These are phyloP conservation scores for Gorsachius goisagi DNA, from an alignment of 2,113 vertebrate genomes.

Conservation along the genomic window DNA sequence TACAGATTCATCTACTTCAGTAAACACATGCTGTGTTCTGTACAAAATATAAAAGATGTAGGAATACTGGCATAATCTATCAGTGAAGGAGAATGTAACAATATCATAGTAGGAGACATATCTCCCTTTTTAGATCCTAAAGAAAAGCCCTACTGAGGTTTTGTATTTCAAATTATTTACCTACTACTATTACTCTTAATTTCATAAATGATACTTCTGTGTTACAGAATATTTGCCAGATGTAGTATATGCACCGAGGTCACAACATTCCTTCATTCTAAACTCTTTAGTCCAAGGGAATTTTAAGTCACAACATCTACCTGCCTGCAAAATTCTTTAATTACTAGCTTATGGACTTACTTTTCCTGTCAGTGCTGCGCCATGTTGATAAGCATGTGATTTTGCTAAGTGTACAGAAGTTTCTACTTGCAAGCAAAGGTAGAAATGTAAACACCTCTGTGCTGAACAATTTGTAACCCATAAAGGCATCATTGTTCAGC, in stretches of 20 bases:
- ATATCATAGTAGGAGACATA: neutral
- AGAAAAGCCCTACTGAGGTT: neutral
- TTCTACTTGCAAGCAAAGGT: neutral
- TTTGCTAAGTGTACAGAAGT: neutral
- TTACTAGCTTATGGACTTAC: neutral
- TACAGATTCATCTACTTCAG: neutral
- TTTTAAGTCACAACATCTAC: neutral
- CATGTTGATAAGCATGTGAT: neutral
- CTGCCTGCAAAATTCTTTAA: neutral
- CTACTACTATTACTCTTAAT: neutral
- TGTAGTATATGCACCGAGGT: neutral
- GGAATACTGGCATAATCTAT: neutral
- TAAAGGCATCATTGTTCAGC: neutral
- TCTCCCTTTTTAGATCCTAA: neutral
- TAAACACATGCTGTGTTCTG: neutral
- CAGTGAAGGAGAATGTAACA: neutral
- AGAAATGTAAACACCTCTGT: neutral
- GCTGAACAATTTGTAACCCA: neutral
- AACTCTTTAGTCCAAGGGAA: neutral
- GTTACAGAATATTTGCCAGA: neutral
- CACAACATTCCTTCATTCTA: neutral
- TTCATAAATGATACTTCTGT: neutral
- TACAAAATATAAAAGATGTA: neutral
- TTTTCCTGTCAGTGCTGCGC: neutral
- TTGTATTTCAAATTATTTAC: neutral